Evolutionary conservation across 2,113 vertebrate species (phyloP), one percentile per base, ranked within the genome.

Genomic region (Gulo gulo): DNA sequence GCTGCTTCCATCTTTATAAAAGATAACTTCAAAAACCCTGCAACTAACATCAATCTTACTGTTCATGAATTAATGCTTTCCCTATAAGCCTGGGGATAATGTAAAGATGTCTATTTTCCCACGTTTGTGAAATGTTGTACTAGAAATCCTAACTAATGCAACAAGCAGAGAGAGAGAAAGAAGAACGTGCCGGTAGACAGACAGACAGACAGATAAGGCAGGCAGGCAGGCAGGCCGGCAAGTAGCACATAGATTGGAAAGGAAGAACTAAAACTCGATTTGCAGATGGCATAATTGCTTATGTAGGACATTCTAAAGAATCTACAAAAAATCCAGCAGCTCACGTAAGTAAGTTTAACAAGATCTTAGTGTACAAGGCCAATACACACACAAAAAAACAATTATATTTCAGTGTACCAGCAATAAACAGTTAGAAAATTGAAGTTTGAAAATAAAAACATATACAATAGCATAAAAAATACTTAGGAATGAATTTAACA

Each of bases 101-200:
- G 36, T 24, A 61, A 73, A n/a, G 5, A 39, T 16, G 52, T 31
- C 14, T 74, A 15, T 21, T 52, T 50, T 63, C 36, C 50, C 6
- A 5, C 36, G 29, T 63, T 42, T 63, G 47, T 4, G 50, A 65
- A 83, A 45, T 24, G 45, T 13, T 36, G n/a, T 29, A 24, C 6
- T 24, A 57, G 29, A 74, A 74, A 86, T 59, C 3, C 47, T 69
- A 91, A 23, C 1, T 24, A 24, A 10, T 24, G 3, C 20, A 39
- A 15, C 18, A 52, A 83, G 26, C 23, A 31, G 7, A 34, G 29
- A 45, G 26, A 42, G n/a, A 24, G 34, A 7, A 7, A 16, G 16
- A 20, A 50, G 4, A 2, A 14, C n/a, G 1, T 4, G 10, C 21
- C n/a, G 7, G n/a, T 6, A 5, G 15, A 2, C 2, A 23, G 34